Evolutionary conservation across 2,113 vertebrate genomes (phyloP).

Genomic region (Orientallactaga bullata): DNA sequence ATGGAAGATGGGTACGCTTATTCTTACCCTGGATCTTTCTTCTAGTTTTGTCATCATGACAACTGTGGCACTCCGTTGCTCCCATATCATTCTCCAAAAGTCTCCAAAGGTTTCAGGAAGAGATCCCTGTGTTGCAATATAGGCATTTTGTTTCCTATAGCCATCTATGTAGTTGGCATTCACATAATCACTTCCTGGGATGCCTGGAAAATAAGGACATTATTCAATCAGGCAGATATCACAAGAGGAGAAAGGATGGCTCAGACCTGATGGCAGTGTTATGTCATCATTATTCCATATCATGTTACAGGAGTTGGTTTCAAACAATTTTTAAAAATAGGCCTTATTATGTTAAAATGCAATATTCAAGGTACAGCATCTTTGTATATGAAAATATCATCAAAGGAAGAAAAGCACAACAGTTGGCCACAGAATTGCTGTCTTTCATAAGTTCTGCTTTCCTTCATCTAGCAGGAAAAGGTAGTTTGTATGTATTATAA

Average conservation of each 20-base stretch:
- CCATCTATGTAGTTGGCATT: conserved; percentile 99
- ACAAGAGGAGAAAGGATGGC: neutral
- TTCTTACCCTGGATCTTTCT: conserved; percentile 96
- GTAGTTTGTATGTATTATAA: neutral
- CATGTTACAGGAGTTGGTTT: neutral
- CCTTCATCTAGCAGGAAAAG: neutral
- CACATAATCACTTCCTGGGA: conserved; percentile 98
- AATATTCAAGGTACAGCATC: neutral
- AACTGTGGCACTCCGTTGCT: conserved; percentile 96
- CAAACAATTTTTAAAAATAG: conserved; percentile 24
- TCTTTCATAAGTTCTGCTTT: neutral
- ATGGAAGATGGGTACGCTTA: neutral
- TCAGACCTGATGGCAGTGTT: neutral
- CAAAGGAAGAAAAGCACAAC: neutral
- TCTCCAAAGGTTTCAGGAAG: conserved; percentile 99
- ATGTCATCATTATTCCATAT: neutral
- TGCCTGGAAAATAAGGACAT: conserved; percentile 88
- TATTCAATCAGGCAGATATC: neutral
- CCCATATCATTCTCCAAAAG: conserved; percentile 99
- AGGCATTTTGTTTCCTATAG: conserved; percentile 98
- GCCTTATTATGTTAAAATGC: neutral
- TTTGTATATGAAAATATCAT: neutral
- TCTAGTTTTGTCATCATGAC: conserved; percentile 99
- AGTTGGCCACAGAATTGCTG: neutral
- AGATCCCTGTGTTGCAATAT: conserved; percentile 97